Evolutionary conservation across 2,113 vertebrate genomes (phyloP), one percentile per base, ranked within the genome.

Genomic region (Illadopsis cleaveri): DNA sequence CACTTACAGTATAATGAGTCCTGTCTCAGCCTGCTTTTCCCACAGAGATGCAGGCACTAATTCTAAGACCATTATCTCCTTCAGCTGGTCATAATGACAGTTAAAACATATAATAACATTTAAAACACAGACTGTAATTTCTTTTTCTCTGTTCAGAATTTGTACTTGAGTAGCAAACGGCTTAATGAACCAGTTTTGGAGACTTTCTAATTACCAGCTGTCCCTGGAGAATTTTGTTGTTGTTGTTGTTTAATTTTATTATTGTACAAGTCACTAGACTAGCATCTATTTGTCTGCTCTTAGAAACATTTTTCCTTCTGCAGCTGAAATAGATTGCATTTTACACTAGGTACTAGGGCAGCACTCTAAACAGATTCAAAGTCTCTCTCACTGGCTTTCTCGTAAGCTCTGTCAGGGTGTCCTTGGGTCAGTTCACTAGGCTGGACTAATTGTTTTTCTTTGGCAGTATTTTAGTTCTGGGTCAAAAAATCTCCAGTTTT

Each of bases 101-200:
- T 80, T 94, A 94, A 85, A 96, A 82, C 75, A 93, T 79, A 82
- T 88, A 82, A 89, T 93, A 56, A 94, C 60, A 89, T 86, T 96
- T 93, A 94, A 96, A 96, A 94, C 48, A 84, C 58, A 82, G 66
- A 54, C 82, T 92, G 73, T 35, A 73, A 72, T 94, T 97, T 93
- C 83, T 73, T 95, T 80, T 90, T 61, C 56, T 89, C 91, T 54
- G 38, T 89, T 95, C 54, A 94, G 47, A 38, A 92, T 96, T 96
- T 90, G 86, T 81, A 35, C 86, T 92, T 94, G 93, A 37, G n/a
- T 57, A 79, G 51, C 42, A 92, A 93, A 95, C 7, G 35, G 42
- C 15, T 91, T 78, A 77, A 82, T 38, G 61, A 83, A 69, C 25
- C 23, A 83, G 33, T 88, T 65, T 88, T 42, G 66, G 48, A 86